These are phyloP conservation scores for Echinarachnius parma DNA, from an alignment of 53 echinoderm and acorn worm species.

Conservation along the genomic window DNA sequence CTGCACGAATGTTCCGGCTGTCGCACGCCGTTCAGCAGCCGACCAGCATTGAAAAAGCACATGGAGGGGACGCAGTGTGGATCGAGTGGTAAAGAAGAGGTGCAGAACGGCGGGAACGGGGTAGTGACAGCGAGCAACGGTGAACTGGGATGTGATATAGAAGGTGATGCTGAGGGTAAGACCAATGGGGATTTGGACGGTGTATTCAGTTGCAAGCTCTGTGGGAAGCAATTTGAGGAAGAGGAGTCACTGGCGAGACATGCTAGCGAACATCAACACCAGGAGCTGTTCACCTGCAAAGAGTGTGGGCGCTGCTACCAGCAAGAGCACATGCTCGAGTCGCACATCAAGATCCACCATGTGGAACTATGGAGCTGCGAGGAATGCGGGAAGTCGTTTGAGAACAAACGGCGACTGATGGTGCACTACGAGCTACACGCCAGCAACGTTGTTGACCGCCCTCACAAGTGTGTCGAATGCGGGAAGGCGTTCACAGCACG, in stretches of 20 bases:
- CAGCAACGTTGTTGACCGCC: conserved; percentile 6
- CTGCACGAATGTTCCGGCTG: conserved; percentile 14
- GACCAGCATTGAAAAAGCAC: conserved; percentile 4
- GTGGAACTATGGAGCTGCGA: conserved; percentile 38
- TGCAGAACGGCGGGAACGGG: not conserved
- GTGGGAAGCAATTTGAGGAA: conserved; percentile 3
- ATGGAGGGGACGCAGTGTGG: too few relatives aligned
- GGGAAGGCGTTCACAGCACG: conserved; percentile 34
- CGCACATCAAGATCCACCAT: conserved; percentile 31
- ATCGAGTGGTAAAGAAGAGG: not conserved
- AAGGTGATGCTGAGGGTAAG: not conserved
- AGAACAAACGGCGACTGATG: conserved; percentile 20
- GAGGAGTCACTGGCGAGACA: not conserved
- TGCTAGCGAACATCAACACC: not conserved
- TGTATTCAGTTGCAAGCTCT: conserved; percentile 6
- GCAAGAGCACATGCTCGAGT: conserved; percentile 7
- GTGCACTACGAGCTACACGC: conserved; percentile 26
- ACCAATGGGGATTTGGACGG: not conserved
- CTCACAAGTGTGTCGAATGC: conserved; percentile 35
- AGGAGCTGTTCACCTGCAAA: conserved; percentile 6
- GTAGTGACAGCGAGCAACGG: not conserved
- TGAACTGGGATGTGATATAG: not conserved
- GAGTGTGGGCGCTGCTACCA: conserved; percentile 26
- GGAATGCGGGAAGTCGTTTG: conserved; percentile 35
- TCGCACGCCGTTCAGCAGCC: conserved; percentile 25